Conservation (phyloP, 1,140 invertebrate genomes). For the Lepidurus apus region DNA sequence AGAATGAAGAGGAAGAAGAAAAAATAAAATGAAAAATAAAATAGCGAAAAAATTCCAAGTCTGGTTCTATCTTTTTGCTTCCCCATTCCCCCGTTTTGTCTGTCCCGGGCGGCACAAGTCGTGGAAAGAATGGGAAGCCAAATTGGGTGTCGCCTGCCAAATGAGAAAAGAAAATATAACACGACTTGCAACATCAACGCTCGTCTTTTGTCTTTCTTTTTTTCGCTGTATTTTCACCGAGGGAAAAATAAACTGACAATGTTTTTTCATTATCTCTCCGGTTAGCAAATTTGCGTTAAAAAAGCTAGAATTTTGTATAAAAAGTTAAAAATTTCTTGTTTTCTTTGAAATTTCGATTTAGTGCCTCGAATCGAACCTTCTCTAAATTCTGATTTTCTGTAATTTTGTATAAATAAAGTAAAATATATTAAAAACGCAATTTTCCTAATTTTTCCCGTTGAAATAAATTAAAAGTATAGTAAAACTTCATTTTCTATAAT, state of each 20-base stretch:
- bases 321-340: too few species aligned
- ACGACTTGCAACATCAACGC: not conserved
- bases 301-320: not conserved
- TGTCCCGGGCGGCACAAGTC: not conserved
- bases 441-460: too few species aligned
- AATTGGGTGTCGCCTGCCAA: constrained; percentile 9
- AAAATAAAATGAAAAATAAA: not conserved
- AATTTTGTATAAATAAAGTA: too few species aligned
- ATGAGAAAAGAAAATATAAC: constrained; percentile 19
- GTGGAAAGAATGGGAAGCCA: not conserved
- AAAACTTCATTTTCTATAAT: too few species aligned
- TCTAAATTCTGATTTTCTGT: too few species aligned
- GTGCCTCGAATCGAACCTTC: too few species aligned
- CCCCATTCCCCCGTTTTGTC: not conserved
- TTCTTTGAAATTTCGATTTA: too few species aligned
- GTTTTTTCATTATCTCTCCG: not conserved
- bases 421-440: too few species aligned
- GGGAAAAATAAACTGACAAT: not conserved
- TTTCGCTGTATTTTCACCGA: too few species aligned
- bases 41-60: not conserved
- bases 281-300: not conserved
- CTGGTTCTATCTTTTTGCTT: not conserved
- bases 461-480: too few species aligned
- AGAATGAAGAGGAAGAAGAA: not conserved
- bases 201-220: not conserved